Evolutionary conservation across 2,797 vertebrate species (phyloP).

Genomic region (Artibeus jamaicensis): DNA sequence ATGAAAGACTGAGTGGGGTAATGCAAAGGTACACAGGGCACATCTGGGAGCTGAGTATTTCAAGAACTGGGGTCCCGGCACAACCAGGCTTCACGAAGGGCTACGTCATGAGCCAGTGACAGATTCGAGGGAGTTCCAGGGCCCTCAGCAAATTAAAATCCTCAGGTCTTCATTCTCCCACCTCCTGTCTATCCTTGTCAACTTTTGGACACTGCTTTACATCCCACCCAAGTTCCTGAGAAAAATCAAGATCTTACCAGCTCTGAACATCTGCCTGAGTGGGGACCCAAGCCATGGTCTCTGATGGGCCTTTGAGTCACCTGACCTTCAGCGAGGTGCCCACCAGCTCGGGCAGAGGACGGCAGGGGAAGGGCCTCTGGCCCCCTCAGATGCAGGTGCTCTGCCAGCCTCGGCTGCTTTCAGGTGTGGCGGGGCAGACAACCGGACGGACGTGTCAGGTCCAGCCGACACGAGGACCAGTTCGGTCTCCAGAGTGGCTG

Average conservation of each 20-base stretch:
- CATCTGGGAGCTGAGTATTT: neutral
- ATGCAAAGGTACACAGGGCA: neutral
- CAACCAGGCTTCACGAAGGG: neutral
- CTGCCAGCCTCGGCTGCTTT: neutral
- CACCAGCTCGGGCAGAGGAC: neutral
- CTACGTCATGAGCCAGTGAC: neutral
- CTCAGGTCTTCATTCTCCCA: neutral
- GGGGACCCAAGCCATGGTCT: neutral
- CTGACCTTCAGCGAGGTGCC: neutral
- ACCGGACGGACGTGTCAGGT: neutral
- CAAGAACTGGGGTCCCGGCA: neutral
- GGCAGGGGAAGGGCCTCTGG: neutral
- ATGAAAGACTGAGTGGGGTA: neutral
- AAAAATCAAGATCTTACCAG: neutral
- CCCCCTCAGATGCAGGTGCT: neutral
- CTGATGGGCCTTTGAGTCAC: neutral
- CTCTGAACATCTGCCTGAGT: neutral
- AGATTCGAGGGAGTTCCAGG: neutral
- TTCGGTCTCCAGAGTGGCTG: neutral
- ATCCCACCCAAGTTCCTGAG: neutral
- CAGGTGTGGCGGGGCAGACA: neutral
- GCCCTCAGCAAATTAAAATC: neutral
- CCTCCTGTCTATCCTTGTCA: neutral
- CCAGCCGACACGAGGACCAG: neutral
- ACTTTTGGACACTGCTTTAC: neutral